Base-by-base conservation (phyloP, 2,888 invertebrate genomes). In the Hydropsyche betteni region DNA sequence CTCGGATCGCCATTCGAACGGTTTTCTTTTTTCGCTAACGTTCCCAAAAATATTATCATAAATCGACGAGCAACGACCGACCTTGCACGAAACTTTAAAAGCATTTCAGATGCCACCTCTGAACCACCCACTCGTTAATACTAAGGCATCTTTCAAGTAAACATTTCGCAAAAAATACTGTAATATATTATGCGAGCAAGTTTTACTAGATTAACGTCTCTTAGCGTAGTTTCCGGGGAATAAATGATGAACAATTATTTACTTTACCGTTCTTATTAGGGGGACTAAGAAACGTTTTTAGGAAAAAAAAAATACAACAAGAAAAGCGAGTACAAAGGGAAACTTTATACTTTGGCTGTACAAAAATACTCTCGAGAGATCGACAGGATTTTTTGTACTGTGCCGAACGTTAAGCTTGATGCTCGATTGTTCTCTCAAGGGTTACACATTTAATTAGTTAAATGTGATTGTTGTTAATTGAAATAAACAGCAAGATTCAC, bases 401-500 rank as follows among this genome's bases (percentile, higher is more conserved):
- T 64, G 4, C 34, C 8, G 34, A 64, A 64, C 64, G 64, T 10
- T 16, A 6, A 2, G 34, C 6, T 12, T 64, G n/a, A 34, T 64
- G 7, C 36, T 6, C 36, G 33, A 12, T 10, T n/a, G n/a, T 5
- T 64, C 64, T 10, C 64, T 64, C 34, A 10, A 64, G 61, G 33
- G 33, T 16, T 36, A 36, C 64, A 64, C 64, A 64, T 64, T n/a
- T 36, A 64, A 64, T 64, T 64, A 64, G 36, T 64, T 64, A 64
- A 64, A 64, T 64, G 64, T 64, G 34, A 64, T 64, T 64, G 64
- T 64, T 64, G 36, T 64, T 33, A 64, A 64, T 64, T 64, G 64
- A 64, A 64, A 64, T 12, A 64, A 64, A 36, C 36, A 64, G n/a
- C n/a, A 36, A 12, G 34, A 64, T 12, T 55, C 16, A 55, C 44